Conservation (phyloP, 2,888 invertebrate genomes). For the Dascillus cervinus region DNA sequence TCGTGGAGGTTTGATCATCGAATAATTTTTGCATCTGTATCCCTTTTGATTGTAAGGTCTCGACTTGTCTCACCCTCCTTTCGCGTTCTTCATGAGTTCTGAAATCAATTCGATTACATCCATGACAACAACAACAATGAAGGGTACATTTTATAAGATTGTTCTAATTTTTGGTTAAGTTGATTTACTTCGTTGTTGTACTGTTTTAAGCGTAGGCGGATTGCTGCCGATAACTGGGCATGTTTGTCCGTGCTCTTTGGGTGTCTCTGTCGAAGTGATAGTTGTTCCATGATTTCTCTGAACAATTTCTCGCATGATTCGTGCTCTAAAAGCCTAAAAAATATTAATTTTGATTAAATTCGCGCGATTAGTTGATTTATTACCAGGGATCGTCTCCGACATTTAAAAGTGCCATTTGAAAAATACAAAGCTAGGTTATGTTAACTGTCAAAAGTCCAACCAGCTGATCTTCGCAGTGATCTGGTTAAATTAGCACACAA, state of each 20-base stretch:
- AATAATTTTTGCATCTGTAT: conserved; percentile 50
- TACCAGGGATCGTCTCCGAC: conserved; percentile 46
- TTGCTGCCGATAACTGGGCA: conserved; percentile 50
- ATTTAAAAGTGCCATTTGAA: conserved; percentile 43
- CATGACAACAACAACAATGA: conserved; percentile 2
- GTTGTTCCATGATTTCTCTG: conserved; percentile 54
- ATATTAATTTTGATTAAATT: conserved; percentile 4
- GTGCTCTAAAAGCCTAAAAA: conserved; percentile 53
- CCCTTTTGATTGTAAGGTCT: conserved; percentile 52
- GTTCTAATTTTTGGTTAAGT: conserved; percentile 49
- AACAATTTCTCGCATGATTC: conserved; percentile 58
- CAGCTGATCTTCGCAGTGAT: no score
- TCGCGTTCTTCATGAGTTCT: conserved; percentile 57
- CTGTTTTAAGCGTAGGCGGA: conserved; percentile 55
- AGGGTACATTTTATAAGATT: conserved; percentile 43
- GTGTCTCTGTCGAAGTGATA: conserved; percentile 49
- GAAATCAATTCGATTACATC: no score
- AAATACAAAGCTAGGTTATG: no score
- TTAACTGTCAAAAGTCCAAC: no score
- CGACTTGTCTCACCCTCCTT: conserved; percentile 52
- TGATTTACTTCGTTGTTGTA: conserved; percentile 52
- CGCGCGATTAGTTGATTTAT: conserved; percentile 5
- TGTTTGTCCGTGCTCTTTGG: conserved; percentile 48
- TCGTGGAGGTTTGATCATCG: conserved; percentile 34
- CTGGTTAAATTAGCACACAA: no score